A percentile compares a stretch with the other conserved stretches of the same genome.
Conservation (phyloP, 2,888 invertebrate species). For the Nomada fabriciana region DNA sequence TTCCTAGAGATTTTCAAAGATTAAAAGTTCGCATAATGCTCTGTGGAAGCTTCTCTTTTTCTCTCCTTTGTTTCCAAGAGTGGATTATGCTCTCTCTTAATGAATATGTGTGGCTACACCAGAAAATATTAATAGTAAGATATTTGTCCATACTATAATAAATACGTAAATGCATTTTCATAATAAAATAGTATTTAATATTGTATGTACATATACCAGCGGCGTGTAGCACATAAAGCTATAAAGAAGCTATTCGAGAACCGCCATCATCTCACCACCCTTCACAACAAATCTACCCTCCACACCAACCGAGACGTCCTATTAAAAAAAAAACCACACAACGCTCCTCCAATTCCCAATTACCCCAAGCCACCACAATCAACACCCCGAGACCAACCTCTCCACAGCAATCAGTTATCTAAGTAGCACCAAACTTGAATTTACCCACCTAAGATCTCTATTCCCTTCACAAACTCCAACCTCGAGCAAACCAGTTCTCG, state of each 20-base stretch:
- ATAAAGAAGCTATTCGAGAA: too few species aligned
- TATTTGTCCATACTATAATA: neutral
- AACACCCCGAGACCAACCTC: neutral
- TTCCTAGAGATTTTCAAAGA: constrained; percentile 28
- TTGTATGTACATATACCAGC: too few species aligned
- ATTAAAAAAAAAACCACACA: neutral
- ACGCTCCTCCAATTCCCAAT: neutral
- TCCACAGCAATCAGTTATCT: neutral
- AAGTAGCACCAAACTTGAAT: neutral
- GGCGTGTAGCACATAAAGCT: too few species aligned
- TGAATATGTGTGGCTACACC: constrained; percentile 9
- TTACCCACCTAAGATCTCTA: neutral
- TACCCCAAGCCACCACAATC: neutral
- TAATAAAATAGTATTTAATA: too few species aligned
- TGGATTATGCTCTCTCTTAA: constrained; percentile 16
- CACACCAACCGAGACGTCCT: too few species aligned
- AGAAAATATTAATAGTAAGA: constrained; percentile 16
- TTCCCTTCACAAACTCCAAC: neutral
- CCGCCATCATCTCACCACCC: too few species aligned
- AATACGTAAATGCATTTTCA: neutral
- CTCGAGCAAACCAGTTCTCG: neutral
- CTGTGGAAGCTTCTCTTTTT: neutral
- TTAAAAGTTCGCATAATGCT: constrained; percentile 27
- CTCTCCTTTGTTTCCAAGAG: constrained; percentile 6
- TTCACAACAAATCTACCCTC: too few species aligned